Percentiles rank a stretch among this genome's conserved stretches.
These are phyloP conservation scores for Mustelus asterias DNA, from an alignment of 2,113 vertebrate genomes.

Conservation along the genomic window DNA sequence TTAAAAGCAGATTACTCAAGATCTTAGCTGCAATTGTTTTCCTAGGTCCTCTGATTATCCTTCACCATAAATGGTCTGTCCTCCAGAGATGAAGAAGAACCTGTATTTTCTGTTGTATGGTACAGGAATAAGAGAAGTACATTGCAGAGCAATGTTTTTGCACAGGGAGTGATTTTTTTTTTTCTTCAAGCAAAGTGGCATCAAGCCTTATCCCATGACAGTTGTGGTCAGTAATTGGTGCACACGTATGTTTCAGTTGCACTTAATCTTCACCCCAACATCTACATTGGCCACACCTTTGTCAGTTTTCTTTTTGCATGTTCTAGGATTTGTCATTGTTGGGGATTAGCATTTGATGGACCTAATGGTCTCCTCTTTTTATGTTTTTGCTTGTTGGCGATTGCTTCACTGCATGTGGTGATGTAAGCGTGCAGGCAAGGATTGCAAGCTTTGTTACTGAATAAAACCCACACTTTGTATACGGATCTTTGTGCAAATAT, in stretches of 20 bases:
- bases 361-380: neutral
- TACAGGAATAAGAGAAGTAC: neutral
- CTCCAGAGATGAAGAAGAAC: neutral
- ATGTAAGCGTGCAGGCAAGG: neutral
- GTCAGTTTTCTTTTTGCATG: neutral
- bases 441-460: neutral
- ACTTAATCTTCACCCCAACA: neutral
- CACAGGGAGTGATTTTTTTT: neutral
- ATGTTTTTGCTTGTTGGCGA: neutral
- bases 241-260: neutral
- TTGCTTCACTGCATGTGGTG: neutral
- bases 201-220: neutral
- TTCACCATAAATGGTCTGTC: neutral
- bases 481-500: neutral
- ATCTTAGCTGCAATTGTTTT: neutral
- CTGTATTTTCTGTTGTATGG: neutral
- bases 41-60: neutral
- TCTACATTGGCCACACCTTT: neutral
- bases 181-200: neutral
- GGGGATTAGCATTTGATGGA: neutral
- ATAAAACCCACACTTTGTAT: neutral
- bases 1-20: neutral
- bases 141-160: neutral
- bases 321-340: neutral
- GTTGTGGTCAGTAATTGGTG: neutral